Base-by-base conservation (phyloP, 2,888 invertebrate genomes). In the Aporophyla lueneburgensis region DNA sequence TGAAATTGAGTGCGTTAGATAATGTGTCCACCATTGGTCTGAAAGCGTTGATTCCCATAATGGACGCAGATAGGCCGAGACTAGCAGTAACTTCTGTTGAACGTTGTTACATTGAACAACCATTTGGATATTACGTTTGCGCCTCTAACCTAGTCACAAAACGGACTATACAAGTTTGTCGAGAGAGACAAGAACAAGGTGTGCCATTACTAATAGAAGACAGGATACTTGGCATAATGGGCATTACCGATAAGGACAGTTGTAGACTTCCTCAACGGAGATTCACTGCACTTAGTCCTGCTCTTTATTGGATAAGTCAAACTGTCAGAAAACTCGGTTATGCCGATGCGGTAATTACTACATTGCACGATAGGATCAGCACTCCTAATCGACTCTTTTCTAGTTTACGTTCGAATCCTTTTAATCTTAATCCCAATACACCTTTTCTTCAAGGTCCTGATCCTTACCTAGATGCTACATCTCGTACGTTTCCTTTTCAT, bases 171-270 rank as follows among this genome's bases (percentile, higher is more conserved):
- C 70, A 81, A 70, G 62, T 80, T 24, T 91, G 91, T 73, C 81
- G 83, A 53, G 49, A 76, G 21, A 71, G 73, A 46, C 77, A 87
- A 53, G 82, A 84, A 74, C 89, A 93, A 81, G 95, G 95, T 3
- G 76, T 90, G 12, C 94, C 95, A 4, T 84, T 94, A 33, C 78
- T 94, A 33, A 75, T 93, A 24, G 82, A 90, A n/a, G 87, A 87
- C 46, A 85, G 86, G 72, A 83, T 94, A 69, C 71, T 93, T 62
- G 93, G 93, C 7, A 88, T 93, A 19, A 89, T 88, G 54, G 78
- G 85, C 21, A 56, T 83, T 21, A 74, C 53, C 5, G 86, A 86
- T 24, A 75, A 68, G 54, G 76, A 78, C n/a, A 74, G 72, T 43
- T 90, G 92, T 70, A 62, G 58, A 72, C 67, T 77, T 46, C 75